Evolutionary conservation across 2,113 vertebrate genomes (phyloP).

Genomic region (Epinephelus fuscoguttatus): DNA sequence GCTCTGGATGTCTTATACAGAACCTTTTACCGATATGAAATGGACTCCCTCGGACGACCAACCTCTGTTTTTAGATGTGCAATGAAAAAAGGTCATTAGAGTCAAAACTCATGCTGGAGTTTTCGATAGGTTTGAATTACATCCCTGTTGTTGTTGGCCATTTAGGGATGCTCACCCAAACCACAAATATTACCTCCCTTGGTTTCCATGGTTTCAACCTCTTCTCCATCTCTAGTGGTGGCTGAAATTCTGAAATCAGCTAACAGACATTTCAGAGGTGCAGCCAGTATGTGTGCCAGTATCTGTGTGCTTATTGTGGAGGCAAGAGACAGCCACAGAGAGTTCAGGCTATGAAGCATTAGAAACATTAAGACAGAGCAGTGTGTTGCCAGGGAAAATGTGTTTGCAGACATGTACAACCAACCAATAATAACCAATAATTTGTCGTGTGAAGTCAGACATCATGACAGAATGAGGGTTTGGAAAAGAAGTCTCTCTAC

Average conservation of each 20-base stretch:
- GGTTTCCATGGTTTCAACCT: slow-evolving; percentile 55
- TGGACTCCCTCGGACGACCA: neutral
- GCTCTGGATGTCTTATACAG: too few species aligned
- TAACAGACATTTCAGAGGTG: slow-evolving; percentile 42
- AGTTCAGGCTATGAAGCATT: slow-evolving; percentile 1
- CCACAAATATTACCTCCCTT: slow-evolving; percentile 33
- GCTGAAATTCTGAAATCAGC: slow-evolving; percentile 17
- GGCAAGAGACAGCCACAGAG: neutral
- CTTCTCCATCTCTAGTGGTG: slow-evolving; percentile 1
- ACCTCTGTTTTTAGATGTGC: neutral
- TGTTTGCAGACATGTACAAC: slow-evolving; percentile 5
- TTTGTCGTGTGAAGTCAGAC: slow-evolving; percentile 30
- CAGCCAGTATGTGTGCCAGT: slow-evolving; percentile 22
- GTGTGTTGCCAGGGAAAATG: slow-evolving; percentile 23
- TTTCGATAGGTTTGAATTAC: slow-evolving; percentile 15
- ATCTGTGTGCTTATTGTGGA: slow-evolving; percentile 19
- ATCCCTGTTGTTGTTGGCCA: slow-evolving; percentile 23
- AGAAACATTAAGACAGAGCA: slow-evolving; percentile 16
- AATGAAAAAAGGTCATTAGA: neutral
- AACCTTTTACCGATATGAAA: neutral
- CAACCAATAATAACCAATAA: slow-evolving; percentile 16
- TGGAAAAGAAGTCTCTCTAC: neutral
- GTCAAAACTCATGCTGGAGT: slow-evolving; percentile 28
- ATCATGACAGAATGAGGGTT: slow-evolving; percentile 5
- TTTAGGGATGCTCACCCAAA: slow-evolving; percentile 30